Conservation (phyloP, 2,113 vertebrate genomes). For the Eolophus roseicapilla region DNA sequence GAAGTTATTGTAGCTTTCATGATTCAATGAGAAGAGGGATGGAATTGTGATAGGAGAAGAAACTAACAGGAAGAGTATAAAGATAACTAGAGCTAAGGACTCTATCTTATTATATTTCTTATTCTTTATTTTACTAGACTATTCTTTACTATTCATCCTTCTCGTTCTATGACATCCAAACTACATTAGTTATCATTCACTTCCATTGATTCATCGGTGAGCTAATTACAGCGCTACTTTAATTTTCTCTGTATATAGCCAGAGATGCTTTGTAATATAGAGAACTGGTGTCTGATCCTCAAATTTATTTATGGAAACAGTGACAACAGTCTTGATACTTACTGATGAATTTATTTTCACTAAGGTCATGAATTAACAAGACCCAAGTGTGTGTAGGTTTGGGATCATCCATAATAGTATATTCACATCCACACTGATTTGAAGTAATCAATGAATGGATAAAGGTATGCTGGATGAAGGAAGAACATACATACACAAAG, state of each 20-base stretch:
- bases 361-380: background rate
- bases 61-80: background rate
- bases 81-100: background rate
- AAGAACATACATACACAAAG: background rate
- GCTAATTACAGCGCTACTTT: background rate
- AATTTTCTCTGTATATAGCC: background rate
- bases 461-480: background rate
- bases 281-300: background rate
- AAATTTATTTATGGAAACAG: background rate
- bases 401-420: background rate
- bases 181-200: background rate
- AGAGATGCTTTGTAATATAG: background rate
- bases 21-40: background rate
- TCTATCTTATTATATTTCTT: background rate
- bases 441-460: background rate
- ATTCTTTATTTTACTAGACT: background rate
- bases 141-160: background rate
- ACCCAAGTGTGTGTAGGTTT: background rate
- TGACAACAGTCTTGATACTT: background rate
- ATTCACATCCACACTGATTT: background rate
- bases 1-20: background rate
- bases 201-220: background rate
- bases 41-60: background rate
- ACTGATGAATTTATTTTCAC: background rate
- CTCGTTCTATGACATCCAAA: background rate